Conservation (phyloP, 2,113 vertebrate genomes). For the Plotosus lineatus region DNA sequence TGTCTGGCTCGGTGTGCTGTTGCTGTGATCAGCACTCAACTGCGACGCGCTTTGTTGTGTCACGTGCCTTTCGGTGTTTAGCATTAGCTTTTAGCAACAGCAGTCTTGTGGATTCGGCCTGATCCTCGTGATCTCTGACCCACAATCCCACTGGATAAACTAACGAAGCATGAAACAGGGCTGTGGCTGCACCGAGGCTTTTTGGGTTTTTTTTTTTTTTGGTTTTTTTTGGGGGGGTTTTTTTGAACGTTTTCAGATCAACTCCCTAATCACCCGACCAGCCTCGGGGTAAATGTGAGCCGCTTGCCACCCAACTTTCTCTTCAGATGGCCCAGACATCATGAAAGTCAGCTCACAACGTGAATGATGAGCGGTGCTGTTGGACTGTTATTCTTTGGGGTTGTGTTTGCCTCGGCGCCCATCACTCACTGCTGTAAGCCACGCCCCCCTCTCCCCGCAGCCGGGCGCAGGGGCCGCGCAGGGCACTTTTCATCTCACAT, state of each 20-base stretch:
- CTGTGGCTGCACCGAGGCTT: slow-evolving; percentile 59
- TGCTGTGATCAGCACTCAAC: no score
- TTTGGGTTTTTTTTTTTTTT: no score
- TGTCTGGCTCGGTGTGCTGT: no score
- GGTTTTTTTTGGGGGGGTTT: no score
- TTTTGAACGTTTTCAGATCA: slow-evolving; percentile 13
- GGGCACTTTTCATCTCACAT: slow-evolving; percentile 23
- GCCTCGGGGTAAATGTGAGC: slow-evolving; percentile 10
- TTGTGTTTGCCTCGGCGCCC: slow-evolving; percentile 24
- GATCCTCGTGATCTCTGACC: slow-evolving; percentile 66
- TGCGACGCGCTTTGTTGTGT: not conserved
- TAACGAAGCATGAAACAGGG: slow-evolving; percentile 63
- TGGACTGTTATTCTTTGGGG: slow-evolving; percentile 45
- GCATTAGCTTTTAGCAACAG: slow-evolving; percentile 53
- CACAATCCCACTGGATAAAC: slow-evolving; percentile 59
- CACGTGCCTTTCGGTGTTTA: not conserved
- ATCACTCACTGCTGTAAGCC: slow-evolving; percentile 32
- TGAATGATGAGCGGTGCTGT: slow-evolving; percentile 36
- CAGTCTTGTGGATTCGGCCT: slow-evolving; percentile 59
- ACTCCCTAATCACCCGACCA: not conserved
- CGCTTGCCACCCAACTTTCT: slow-evolving; percentile 20
- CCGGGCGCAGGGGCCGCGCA: not conserved
- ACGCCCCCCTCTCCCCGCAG: slow-evolving; percentile 22
- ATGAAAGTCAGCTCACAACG: slow-evolving; percentile 25
- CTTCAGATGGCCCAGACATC: slow-evolving; percentile 21